Percentiles rank a stretch among this genome's conserved stretches.
Conservation (phyloP, 2,888 invertebrate genomes). For the Rhodophaea formosa region DNA sequence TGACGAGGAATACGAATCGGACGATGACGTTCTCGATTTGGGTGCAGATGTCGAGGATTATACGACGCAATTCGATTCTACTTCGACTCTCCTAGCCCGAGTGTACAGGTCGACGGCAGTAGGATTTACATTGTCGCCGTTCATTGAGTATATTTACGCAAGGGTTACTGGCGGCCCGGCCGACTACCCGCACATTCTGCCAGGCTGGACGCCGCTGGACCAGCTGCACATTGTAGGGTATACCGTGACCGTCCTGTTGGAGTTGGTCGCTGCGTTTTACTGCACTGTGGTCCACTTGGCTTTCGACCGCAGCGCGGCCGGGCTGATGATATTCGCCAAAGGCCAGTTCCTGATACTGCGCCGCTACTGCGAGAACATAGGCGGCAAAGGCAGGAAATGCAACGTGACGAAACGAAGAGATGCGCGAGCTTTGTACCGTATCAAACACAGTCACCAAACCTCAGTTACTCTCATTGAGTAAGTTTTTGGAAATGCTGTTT, state of each 20-base stretch:
- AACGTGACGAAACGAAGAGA: slow-evolving; percentile 42
- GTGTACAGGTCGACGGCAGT: slow-evolving; percentile 50
- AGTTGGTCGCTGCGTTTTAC: slow-evolving; percentile 48
- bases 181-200: slow-evolving; percentile 55
- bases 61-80: slow-evolving; percentile 40
- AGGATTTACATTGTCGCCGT: slow-evolving; percentile 54
- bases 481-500: slow-evolving; percentile 31
- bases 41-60: slow-evolving; percentile 38
- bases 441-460: slow-evolving; percentile 49
- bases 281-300: slow-evolving; percentile 53
- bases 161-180: slow-evolving; percentile 28
- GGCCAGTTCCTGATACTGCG: slow-evolving; percentile 56
- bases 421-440: slow-evolving; percentile 48
- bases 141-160: slow-evolving; percentile 46
- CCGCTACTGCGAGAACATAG: slow-evolving; percentile 48
- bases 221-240: slow-evolving; percentile 40
- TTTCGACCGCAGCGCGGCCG: slow-evolving; percentile 55
- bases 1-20: slow-evolving; percentile 38
- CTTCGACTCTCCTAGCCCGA: slow-evolving; percentile 38
- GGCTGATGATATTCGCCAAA: slow-evolving; percentile 60
- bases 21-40: slow-evolving; percentile 32
- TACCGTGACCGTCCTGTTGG: slow-evolving; percentile 40
- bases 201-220: slow-evolving; percentile 54
- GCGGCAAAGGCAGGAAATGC: slow-evolving; percentile 42
- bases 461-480: slow-evolving; percentile 50